These are phyloP conservation scores for Eurytoma adleriae DNA, from an alignment of 2,888 invertebrate species.

Conservation along the genomic window DNA sequence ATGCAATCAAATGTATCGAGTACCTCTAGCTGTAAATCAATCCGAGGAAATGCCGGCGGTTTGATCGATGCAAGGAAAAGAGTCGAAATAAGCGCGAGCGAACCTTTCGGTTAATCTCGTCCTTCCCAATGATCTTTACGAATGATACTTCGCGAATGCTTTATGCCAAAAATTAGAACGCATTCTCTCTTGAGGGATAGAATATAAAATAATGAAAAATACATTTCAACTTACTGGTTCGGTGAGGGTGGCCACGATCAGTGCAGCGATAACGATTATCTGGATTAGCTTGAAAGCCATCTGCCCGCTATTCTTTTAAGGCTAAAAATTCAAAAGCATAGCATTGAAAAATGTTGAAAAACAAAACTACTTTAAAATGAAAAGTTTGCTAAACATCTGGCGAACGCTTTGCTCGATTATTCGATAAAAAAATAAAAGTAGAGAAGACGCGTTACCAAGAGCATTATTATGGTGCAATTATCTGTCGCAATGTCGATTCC, in stretches of 20 bases:
- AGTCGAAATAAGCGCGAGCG: not conserved
- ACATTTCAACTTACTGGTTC: conserved; percentile 43
- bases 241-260: conserved; percentile 27
- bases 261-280: conserved; percentile 29
- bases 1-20: conserved; percentile 56
- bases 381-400: too few relatives aligned
- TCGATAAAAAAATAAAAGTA: not conserved
- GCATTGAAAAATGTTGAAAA: not conserved
- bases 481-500: too few relatives aligned
- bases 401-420: not conserved
- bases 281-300: conserved; percentile 42
- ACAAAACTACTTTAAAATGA: not conserved
- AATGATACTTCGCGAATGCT: not conserved
- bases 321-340: conserved; percentile 8
- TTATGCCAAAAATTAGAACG: conserved; percentile 5
- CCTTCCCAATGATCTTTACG: not conserved
- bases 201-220: too few relatives aligned
- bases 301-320: conserved; percentile 11
- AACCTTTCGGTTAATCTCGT: not conserved
- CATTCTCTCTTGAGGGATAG: too few relatives aligned
- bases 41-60: not conserved
- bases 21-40: conserved; percentile 18
- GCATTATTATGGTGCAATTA: too few relatives aligned
- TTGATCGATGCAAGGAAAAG: conserved; percentile 24
- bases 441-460: too few relatives aligned